These are phyloP conservation scores for Leucania comma DNA, from an alignment of 2,888 invertebrate genomes.

Conservation along the genomic window DNA sequence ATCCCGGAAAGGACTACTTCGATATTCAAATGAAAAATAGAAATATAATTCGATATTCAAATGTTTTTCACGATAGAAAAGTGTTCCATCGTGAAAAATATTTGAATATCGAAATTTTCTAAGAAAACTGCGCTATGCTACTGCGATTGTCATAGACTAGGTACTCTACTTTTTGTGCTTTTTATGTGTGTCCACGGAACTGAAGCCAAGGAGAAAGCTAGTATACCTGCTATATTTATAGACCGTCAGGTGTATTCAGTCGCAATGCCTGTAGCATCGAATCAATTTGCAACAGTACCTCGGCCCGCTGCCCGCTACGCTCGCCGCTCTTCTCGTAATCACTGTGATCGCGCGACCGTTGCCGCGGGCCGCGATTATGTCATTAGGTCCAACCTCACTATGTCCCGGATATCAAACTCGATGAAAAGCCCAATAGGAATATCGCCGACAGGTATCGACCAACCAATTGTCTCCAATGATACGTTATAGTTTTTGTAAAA, in stretches of 20 bases:
- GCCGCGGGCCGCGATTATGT: constrained; percentile 86
- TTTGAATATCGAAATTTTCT: background rate
- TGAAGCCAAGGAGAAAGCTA: background rate
- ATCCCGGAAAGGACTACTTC: too few species aligned
- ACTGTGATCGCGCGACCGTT: constrained; percentile 76
- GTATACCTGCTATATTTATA: constrained; percentile 39
- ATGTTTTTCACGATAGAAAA: too few species aligned
- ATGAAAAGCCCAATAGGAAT: constrained; percentile 77
- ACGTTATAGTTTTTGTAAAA: constrained; percentile 64
- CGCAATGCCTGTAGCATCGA: constrained; percentile 74
- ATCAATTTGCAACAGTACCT: constrained; percentile 79
- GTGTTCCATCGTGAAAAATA: background rate
- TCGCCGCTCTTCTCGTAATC: constrained; percentile 71
- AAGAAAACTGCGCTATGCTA: too few species aligned
- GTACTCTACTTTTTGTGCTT: too few species aligned
- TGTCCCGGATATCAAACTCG: constrained; percentile 80
- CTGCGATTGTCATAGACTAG: too few species aligned
- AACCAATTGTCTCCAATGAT: constrained; percentile 75
- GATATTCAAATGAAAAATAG: too few species aligned
- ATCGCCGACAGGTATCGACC: constrained; percentile 78
- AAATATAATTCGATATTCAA: too few species aligned
- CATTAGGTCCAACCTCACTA: constrained; percentile 79
- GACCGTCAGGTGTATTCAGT: constrained; percentile 71
- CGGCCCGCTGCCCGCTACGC: constrained; percentile 75
- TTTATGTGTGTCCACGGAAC: too few species aligned